Percentiles rank a stretch among this genome's conserved stretches.
Conservation (phyloP, 2,113 vertebrate species). For the Thamnaconus septentrionalis region DNA sequence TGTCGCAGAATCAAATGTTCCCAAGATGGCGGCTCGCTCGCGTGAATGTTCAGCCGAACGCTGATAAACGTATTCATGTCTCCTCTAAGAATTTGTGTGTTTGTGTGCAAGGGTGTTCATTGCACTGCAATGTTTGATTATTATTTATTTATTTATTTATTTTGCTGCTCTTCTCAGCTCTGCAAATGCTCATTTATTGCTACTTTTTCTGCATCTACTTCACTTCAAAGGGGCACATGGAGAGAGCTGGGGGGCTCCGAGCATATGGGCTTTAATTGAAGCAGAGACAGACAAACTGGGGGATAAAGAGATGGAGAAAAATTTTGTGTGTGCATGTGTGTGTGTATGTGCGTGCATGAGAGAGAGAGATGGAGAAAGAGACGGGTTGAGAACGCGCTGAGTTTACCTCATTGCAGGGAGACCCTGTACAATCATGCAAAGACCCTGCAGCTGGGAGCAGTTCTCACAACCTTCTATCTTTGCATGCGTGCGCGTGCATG, state of each 20-base stretch:
- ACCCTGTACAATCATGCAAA: slow-evolving; percentile 30
- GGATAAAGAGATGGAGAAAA: slow-evolving; percentile 28
- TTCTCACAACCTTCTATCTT: slow-evolving; percentile 1
- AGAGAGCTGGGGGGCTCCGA: slow-evolving; percentile 54
- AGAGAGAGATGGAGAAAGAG: slow-evolving; percentile 22
- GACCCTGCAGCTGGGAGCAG: slow-evolving; percentile 27
- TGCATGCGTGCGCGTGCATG: slow-evolving; percentile 9
- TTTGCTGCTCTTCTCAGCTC: slow-evolving; percentile 22
- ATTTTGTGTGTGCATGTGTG: not conserved
- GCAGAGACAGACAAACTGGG: slow-evolving; percentile 44
- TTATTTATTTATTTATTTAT: not conserved
- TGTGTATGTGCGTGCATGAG: not conserved
- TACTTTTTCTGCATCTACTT: slow-evolving; percentile 53
- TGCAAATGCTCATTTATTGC: slow-evolving; percentile 57
- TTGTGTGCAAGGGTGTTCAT: slow-evolving; percentile 5
- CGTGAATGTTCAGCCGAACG: not conserved
- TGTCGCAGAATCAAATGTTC: slow-evolving; percentile 17
- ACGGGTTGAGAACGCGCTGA: slow-evolving; percentile 2
- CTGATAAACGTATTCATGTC: slow-evolving; percentile 17
- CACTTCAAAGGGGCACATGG: slow-evolving; percentile 63
- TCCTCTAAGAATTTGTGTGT: slow-evolving; percentile 6
- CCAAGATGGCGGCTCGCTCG: not conserved
- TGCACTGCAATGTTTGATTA: not conserved
- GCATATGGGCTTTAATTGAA: slow-evolving; percentile 63
- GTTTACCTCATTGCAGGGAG: slow-evolving; percentile 22